phyloP scores from a whole-genome alignment of 2,113 vertebrate species.

The Rafetus swinhoei region DNA sequence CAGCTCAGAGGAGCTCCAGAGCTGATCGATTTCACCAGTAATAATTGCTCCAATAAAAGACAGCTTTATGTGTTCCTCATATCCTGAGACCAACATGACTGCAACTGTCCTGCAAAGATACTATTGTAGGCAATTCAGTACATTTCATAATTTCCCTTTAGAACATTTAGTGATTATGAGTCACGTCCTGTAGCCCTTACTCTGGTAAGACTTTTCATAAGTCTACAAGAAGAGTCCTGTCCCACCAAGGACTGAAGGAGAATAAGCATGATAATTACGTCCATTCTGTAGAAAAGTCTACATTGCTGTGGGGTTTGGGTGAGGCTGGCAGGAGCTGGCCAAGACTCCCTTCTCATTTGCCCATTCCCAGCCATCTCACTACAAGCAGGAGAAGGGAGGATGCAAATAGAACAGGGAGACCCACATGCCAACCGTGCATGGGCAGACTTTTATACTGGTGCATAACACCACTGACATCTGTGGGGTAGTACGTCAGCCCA shows the following conservation, averaged over 20 bases:
- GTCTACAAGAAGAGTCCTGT: neutral
- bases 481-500: neutral
- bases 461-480: neutral
- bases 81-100: neutral
- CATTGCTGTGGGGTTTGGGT: neutral
- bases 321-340: neutral
- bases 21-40: neutral
- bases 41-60: neutral
- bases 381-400: neutral
- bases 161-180: neutral
- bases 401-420: neutral
- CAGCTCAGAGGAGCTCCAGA: neutral
- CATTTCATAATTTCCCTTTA: neutral
- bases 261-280: neutral
- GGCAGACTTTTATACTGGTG: neutral
- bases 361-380: neutral
- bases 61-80: neutral
- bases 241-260: neutral
- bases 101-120: neutral
- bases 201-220: neutral
- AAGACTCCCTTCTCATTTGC: neutral
- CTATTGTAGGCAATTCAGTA: neutral
- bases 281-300: neutral
- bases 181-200: neutral
- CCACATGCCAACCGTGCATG: neutral